A percentile compares a stretch with the other conserved stretches of the same genome.
These are phyloP conservation scores for Lemur catta DNA, from an alignment of 2,797 vertebrate species.

Conservation along the genomic window DNA sequence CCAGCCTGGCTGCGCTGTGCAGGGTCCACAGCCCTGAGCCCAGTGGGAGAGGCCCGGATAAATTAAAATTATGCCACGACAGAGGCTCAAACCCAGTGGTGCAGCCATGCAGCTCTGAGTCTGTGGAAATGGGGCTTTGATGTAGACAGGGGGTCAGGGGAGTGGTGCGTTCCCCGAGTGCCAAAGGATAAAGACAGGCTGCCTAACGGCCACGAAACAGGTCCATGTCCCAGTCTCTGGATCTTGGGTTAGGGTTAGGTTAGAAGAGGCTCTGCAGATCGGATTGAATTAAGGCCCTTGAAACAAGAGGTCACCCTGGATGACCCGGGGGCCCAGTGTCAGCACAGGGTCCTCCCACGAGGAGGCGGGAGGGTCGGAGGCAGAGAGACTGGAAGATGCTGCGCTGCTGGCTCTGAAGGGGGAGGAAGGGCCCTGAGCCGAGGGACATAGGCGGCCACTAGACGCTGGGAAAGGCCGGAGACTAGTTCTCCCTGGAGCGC, in stretches of 20 bases:
- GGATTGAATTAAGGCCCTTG: neutral
- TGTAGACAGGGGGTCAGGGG: no score
- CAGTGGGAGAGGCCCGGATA: no score
- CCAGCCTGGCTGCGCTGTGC: no score
- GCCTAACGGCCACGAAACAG: neutral
- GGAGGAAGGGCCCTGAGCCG: neutral
- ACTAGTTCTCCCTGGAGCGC: neutral
- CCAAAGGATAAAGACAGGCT: neutral
- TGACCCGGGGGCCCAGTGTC: neutral
- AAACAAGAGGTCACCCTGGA: neutral
- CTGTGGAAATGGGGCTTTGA: no score
- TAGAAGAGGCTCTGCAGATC: neutral
- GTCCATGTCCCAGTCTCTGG: neutral
- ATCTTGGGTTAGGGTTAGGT: neutral
- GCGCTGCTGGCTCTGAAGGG: neutral
- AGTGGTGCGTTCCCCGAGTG: no score
- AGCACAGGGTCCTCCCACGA: neutral
- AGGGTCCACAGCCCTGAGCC: no score
- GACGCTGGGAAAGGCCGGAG: neutral
- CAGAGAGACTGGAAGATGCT: neutral
- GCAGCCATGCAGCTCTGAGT: no score
- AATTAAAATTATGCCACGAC: no score
- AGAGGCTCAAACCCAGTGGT: no score
- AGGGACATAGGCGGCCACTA: accelerated
- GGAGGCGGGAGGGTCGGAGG: no score